These are phyloP conservation scores for Neodiprion fabricii DNA, from an alignment of 1,140 invertebrate genomes.

Conservation along the genomic window DNA sequence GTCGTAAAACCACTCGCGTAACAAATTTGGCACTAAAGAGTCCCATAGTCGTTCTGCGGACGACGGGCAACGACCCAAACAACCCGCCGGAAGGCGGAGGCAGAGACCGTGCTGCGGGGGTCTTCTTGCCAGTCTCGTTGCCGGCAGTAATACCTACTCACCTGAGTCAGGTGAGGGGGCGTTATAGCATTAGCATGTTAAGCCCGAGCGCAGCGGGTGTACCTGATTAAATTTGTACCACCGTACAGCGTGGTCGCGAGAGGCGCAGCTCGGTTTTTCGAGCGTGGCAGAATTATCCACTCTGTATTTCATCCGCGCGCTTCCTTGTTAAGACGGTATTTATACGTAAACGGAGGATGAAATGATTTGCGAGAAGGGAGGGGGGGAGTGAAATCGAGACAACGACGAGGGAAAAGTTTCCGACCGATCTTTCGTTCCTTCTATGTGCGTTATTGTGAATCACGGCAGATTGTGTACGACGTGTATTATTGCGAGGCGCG, in stretches of 20 bases:
- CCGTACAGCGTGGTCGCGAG: slow-evolving; percentile 37
- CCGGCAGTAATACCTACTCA: slow-evolving; percentile 7
- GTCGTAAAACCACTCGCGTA: slow-evolving; percentile 53
- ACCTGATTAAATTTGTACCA: slow-evolving; percentile 58
- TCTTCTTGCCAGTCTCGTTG: slow-evolving; percentile 25
- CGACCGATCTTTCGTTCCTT: too few species aligned
- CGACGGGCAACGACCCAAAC: neutral
- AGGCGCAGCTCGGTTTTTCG: slow-evolving; percentile 42
- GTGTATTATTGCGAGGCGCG: too few species aligned
- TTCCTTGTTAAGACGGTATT: neutral
- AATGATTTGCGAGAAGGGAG: neutral
- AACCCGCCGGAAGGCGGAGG: neutral
- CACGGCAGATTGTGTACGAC: too few species aligned
- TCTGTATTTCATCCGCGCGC: too few species aligned
- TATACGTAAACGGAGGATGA: neutral
- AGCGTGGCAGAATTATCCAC: slow-evolving; percentile 18
- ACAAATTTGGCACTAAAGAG: slow-evolving; percentile 56
- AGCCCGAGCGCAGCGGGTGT: slow-evolving; percentile 51
- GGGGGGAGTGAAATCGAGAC: neutral
- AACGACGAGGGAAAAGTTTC: too few species aligned
- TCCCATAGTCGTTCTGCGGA: slow-evolving; percentile 15
- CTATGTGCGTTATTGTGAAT: too few species aligned
- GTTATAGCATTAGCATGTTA: slow-evolving; percentile 54
- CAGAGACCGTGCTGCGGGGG: neutral
- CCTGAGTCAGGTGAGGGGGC: slow-evolving; percentile 47